Conservation (phyloP, 2,888 invertebrate genomes). For the Campoletis raptor region DNA sequence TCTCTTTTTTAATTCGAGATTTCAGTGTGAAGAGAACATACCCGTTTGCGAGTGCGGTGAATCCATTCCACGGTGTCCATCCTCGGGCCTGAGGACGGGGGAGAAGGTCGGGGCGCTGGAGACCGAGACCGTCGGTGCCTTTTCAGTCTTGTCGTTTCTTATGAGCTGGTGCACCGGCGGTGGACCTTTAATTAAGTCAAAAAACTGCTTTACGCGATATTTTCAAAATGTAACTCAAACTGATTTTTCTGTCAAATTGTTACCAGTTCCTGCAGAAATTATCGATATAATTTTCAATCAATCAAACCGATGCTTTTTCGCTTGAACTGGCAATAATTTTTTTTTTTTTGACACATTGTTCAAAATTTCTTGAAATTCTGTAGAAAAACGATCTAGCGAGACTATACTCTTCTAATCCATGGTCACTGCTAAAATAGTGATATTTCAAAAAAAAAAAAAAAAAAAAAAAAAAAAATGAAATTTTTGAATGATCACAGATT, state of each 20-base stretch:
- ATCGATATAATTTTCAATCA: no score
- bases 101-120: slow-evolving; percentile 84
- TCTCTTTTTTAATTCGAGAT: not conserved
- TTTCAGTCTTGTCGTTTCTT: slow-evolving; percentile 85
- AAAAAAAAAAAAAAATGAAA: not conserved
- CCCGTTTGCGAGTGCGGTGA: slow-evolving; percentile 84
- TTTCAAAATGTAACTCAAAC: not conserved
- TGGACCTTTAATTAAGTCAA: slow-evolving; percentile 77
- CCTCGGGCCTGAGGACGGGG: slow-evolving; percentile 83
- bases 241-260: no score
- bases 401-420: no score
- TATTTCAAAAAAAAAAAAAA: not conserved
- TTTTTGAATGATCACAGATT: not conserved
- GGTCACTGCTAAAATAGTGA: not conserved
- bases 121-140: slow-evolving; percentile 83
- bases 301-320: no score
- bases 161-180: slow-evolving; percentile 84
- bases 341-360: no score
- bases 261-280: not conserved
- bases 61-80: slow-evolving; percentile 83
- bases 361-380: no score
- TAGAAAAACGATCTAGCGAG: no score
- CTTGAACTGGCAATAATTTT: no score
- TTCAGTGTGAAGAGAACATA: slow-evolving; percentile 74
- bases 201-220: not conserved